phyloP scores from a whole-genome alignment of 2,888 invertebrate species.

The Oxytorus armatus region DNA sequence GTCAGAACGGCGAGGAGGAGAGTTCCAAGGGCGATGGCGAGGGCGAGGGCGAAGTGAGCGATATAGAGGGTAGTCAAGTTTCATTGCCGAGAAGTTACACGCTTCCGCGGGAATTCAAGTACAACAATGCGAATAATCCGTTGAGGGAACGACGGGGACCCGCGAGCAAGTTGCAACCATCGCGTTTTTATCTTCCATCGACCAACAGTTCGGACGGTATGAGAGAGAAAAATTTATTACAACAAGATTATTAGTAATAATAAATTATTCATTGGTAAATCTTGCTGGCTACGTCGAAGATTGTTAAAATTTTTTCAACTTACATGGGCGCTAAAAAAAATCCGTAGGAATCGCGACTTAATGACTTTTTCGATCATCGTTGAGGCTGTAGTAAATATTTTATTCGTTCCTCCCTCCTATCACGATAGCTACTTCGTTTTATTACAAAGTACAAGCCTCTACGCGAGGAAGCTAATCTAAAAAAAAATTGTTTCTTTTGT shows the following conservation, averaged over 20 bases:
- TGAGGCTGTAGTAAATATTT: no score
- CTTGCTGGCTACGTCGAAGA: no score
- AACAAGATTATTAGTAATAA: not conserved
- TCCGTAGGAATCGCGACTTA: no score
- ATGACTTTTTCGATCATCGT: no score
- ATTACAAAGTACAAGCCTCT: no score
- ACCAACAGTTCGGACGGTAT: slow-evolving; percentile 94
- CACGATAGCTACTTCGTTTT: no score
- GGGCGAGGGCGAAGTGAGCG: slow-evolving; percentile 81
- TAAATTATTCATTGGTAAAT: no score
- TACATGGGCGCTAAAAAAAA: no score
- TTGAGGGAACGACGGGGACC: slow-evolving; percentile 86
- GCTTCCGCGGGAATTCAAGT: slow-evolving; percentile 93
- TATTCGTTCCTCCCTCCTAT: no score
- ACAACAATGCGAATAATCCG: slow-evolving; percentile 83
- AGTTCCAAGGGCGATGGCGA: slow-evolving; percentile 77
- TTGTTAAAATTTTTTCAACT: no score
- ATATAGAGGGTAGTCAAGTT: slow-evolving; percentile 87
- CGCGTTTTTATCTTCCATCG: slow-evolving; percentile 89
- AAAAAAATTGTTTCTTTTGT: no score
- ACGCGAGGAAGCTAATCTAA: no score
- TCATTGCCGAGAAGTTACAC: slow-evolving; percentile 94
- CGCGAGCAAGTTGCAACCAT: slow-evolving; percentile 85
- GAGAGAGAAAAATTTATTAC: not conserved
- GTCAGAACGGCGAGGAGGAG: slow-evolving; percentile 72